Percentiles rank a stretch among this genome's conserved stretches.
phyloP scores from a whole-genome alignment of 2,888 invertebrate genomes.

The Lordiphosa andalusiaca region DNA sequence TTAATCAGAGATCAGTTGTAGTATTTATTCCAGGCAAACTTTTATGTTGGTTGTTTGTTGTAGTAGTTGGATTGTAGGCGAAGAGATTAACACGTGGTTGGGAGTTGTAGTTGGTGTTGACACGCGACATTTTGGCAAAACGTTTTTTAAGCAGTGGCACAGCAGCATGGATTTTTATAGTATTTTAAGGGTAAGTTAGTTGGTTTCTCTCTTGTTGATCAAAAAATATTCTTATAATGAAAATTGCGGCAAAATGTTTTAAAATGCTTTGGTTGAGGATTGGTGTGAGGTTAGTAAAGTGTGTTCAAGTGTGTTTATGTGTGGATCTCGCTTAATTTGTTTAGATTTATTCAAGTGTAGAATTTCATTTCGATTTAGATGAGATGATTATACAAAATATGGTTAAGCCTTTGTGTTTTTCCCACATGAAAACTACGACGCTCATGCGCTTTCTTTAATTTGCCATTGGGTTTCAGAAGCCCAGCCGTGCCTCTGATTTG shows the following conservation, averaged over 20 bases:
- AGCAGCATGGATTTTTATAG: slow-evolving; percentile 60
- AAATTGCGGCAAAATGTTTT: slow-evolving; percentile 66
- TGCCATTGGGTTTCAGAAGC: slow-evolving; percentile 49
- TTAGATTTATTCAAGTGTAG: slow-evolving; percentile 54
- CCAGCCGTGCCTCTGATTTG: slow-evolving; percentile 48
- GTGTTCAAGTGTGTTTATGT: slow-evolving; percentile 26
- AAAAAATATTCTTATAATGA: slow-evolving; percentile 51
- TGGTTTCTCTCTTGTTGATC: slow-evolving; percentile 19
- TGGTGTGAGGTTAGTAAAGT: slow-evolving; percentile 20
- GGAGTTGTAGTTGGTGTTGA: slow-evolving; percentile 71
- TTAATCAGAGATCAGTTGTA: slow-evolving; percentile 80
- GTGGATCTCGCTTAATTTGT: slow-evolving; percentile 34
- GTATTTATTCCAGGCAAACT: slow-evolving; percentile 81
- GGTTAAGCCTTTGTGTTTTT: slow-evolving; percentile 80
- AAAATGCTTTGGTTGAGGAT: slow-evolving; percentile 27
- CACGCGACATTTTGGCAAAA: slow-evolving; percentile 70
- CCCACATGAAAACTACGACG: slow-evolving; percentile 38
- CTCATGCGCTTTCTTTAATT: slow-evolving; percentile 41
- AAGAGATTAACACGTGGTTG: slow-evolving; percentile 79
- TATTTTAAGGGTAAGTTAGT: slow-evolving; percentile 58
- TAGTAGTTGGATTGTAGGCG: slow-evolving; percentile 64
- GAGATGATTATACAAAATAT: slow-evolving; percentile 80
- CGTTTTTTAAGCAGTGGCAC: slow-evolving; percentile 63
- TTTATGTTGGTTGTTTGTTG: slow-evolving; percentile 71
- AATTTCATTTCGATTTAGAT: slow-evolving; percentile 77